phyloP scores from a whole-genome alignment of 2,888 invertebrate species.

The Tanypteryx hageni region DNA sequence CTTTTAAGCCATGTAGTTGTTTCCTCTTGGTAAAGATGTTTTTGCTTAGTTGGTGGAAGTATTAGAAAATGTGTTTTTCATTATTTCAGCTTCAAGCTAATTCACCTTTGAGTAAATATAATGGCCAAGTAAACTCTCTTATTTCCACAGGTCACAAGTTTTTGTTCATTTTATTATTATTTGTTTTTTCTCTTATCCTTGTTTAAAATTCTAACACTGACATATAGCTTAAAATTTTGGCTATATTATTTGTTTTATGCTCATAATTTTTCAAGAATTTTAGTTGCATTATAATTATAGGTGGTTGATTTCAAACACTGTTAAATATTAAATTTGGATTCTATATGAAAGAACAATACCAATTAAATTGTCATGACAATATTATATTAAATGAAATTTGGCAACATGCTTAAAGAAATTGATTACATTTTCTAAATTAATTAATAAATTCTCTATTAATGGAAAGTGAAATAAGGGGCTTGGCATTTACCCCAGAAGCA shows the following conservation, averaged over 20 bases:
- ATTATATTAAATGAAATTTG: too few relatives aligned
- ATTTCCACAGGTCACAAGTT: not conserved
- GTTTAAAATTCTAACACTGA: not conserved
- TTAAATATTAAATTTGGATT: too few relatives aligned
- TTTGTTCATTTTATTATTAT: not conserved
- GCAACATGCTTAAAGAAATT: too few relatives aligned
- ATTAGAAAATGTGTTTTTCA: not conserved
- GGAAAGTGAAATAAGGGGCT: slow-evolving; percentile 4
- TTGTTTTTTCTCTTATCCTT: not conserved
- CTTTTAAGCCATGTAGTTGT: not conserved
- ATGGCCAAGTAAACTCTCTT: slow-evolving; percentile 1
- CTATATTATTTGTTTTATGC: not conserved
- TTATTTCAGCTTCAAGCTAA: not conserved
- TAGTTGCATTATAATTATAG: too few relatives aligned
- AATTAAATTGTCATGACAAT: too few relatives aligned
- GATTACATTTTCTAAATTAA: too few relatives aligned
- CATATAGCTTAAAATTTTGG: not conserved
- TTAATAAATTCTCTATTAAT: not conserved
- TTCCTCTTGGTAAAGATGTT: not conserved
- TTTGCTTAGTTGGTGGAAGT: slow-evolving; percentile 14
- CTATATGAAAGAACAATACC: too few relatives aligned
- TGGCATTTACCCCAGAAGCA: slow-evolving; percentile 3
- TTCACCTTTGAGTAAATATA: not conserved
- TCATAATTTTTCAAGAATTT: too few relatives aligned
- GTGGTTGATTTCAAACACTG: too few relatives aligned